Evolutionary conservation across 53 echinoderm and acorn worm genomes (phyloP), one percentile per base, ranked within the genome.

Genomic region (Luidia sarsii): DNA sequence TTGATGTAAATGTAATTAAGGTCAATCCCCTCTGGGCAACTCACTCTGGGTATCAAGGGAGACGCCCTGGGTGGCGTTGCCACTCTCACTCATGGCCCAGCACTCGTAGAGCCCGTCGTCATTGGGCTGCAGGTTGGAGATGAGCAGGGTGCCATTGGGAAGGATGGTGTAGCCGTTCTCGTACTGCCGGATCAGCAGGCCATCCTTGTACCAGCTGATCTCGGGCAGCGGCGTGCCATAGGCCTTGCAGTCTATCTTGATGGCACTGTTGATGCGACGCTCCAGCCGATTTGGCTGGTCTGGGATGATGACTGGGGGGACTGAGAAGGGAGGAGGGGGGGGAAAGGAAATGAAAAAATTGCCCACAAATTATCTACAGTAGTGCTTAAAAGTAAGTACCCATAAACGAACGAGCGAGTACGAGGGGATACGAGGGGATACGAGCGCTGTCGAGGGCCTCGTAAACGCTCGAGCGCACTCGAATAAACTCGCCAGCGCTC

Each of bases 81-180:
- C 99, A 30, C 75, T 86, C 33, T 94, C 87, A 65, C 89, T 99
- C 35, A 65, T 34, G 0, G 93, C 99, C 39, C 65, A 65, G 24
- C 99, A 99, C 16, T 87, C 87, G 39, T 94, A 99, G 14, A 48
- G 59, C 28, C 99, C 99, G 48, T 91, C 83, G 50, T 99, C 99
- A 29, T 83, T 77, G 1, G 93, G 93, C 61, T 91, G 94, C 29
- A 93, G 82, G 48, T 87, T 94, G 14, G 91, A 87, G 41, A 99
- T 93, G 51, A 91, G 55, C 14, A 99, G 72, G 11, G 94, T 86
- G 1, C 91, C 89, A 33, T 99, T 91, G 21, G 65, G 80, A 25
- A 92, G 82, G 23, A 95, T 88, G 20, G 85, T 95, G 86, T 92
- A 95, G 50, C 94, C 91, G 51, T 80, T 77, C 49, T 89, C 75